A percentile compares a stretch with the other conserved stretches of the same genome.
Evolutionary conservation across 1,140 invertebrate genomes (phyloP).

Genomic region (Drosophila nasuta): DNA sequence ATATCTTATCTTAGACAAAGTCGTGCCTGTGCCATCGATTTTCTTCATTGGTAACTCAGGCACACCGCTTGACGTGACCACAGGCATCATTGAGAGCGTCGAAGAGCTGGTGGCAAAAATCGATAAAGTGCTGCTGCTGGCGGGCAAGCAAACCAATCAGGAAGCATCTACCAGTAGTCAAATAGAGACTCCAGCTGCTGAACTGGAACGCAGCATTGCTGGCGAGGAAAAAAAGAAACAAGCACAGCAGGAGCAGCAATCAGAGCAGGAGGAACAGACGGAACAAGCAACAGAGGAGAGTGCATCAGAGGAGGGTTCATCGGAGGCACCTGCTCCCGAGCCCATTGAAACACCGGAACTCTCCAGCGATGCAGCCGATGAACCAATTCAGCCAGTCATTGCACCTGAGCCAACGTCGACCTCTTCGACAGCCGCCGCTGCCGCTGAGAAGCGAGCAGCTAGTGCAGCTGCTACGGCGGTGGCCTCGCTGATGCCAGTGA

Average conservation of each 20-base stretch:
- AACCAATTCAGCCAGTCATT: neutral
- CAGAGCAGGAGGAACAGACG: neutral
- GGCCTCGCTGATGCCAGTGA: conserved; percentile 6
- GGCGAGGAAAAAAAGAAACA: conserved; percentile 31
- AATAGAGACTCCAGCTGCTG: neutral
- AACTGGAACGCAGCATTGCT: conserved; percentile 43
- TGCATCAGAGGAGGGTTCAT: neutral
- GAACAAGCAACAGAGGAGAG: neutral
- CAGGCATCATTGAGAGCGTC: conserved; percentile 85
- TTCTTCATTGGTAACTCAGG: conserved; percentile 94
- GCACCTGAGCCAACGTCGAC: neutral
- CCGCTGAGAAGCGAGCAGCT: conserved; percentile 30
- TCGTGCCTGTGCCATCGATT: conserved; percentile 92
- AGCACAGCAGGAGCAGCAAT: neutral
- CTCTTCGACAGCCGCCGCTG: conserved; percentile 22
- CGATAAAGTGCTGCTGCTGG: conserved; percentile 84
- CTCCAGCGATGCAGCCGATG: neutral
- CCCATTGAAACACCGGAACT: neutral
- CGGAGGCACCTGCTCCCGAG: neutral
- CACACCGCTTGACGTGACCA: conserved; percentile 90
- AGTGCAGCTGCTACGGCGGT: neutral
- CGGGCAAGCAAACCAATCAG: conserved; percentile 70
- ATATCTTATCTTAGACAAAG: conserved; percentile 88
- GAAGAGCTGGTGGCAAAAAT: conserved; percentile 86
- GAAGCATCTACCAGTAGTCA: conserved; percentile 56